These are phyloP conservation scores for Ganaspis brasiliensis DNA, from an alignment of 2,888 invertebrate species.

Conservation along the genomic window DNA sequence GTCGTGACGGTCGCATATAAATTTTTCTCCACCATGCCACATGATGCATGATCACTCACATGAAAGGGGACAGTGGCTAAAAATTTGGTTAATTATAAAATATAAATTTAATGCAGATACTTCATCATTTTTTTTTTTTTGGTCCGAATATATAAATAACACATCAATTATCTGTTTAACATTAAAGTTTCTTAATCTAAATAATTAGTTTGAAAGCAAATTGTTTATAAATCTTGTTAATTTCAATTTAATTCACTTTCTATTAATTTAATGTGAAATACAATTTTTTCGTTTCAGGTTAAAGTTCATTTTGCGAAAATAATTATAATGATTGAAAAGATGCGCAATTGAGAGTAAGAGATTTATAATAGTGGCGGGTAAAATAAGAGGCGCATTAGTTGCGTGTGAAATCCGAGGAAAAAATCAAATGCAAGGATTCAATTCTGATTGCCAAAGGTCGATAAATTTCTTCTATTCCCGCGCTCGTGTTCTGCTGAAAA, in stretches of 20 bases:
- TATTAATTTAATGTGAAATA: no score
- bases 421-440: constrained; percentile 52
- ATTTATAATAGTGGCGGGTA: no score
- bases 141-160: no score
- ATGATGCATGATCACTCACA: constrained; percentile 57
- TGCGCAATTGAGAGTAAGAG: no score
- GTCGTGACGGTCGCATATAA: constrained; percentile 12
- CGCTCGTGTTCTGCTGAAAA: constrained; percentile 58
- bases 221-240: no score
- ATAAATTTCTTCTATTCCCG: constrained; percentile 64
- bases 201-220: no score
- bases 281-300: no score
- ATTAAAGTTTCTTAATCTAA: no score
- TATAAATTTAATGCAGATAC: constrained; percentile 55
- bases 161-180: no score
- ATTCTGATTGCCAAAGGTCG: constrained; percentile 54
- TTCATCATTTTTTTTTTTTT: constrained; percentile 45
- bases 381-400: neutral
- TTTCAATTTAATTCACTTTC: no score
- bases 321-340: no score
- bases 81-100: constrained; percentile 67
- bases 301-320: no score
- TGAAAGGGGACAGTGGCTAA: constrained; percentile 56
- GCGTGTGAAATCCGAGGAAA: neutral
- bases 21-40: constrained; percentile 18